These are phyloP conservation scores for Acromyrmex heyeri DNA, from an alignment of 1,140 invertebrate species.

Conservation along the genomic window DNA sequence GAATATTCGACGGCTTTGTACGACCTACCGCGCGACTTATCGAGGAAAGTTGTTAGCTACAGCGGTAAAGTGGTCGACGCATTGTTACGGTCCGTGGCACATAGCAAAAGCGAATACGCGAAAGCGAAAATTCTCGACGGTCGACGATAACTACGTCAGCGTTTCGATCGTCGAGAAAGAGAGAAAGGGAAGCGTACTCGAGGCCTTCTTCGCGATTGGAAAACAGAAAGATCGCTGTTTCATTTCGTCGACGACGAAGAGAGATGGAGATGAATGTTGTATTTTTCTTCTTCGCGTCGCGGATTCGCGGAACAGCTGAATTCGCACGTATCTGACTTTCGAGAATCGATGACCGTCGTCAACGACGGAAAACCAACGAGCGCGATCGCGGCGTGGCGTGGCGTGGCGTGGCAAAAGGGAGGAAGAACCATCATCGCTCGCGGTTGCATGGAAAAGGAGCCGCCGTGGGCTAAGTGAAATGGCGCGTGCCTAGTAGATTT, in stretches of 20 bases:
- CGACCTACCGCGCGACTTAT: constrained; percentile 38
- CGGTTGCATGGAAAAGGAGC: constrained; percentile 70
- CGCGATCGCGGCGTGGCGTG: neutral
- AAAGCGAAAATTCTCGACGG: constrained; percentile 12
- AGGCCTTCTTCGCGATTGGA: neutral
- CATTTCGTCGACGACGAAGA: neutral
- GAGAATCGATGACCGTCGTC: constrained; percentile 72
- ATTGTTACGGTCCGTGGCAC: constrained; percentile 21
- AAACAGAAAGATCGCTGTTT: neutral
- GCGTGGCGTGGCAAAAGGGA: neutral
- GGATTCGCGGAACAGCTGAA: constrained; percentile 31
- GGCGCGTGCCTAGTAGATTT: constrained; percentile 80
- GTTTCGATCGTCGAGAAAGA: neutral
- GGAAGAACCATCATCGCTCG: constrained; percentile 13
- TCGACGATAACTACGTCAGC: constrained; percentile 17
- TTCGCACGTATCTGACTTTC: constrained; percentile 32
- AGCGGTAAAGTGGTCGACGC: constrained; percentile 33
- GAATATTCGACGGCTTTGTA: constrained; percentile 56
- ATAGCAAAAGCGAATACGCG: constrained; percentile 4
- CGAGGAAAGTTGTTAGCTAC: constrained; percentile 51
- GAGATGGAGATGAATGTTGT: neutral
- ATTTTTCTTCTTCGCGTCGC: neutral
- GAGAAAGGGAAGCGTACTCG: neutral
- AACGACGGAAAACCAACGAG: constrained; percentile 11
- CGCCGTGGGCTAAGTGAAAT: constrained; percentile 79